Base-by-base conservation (phyloP, 2,113 vertebrate genomes). In the Tetraodon nigroviridis region DNA sequence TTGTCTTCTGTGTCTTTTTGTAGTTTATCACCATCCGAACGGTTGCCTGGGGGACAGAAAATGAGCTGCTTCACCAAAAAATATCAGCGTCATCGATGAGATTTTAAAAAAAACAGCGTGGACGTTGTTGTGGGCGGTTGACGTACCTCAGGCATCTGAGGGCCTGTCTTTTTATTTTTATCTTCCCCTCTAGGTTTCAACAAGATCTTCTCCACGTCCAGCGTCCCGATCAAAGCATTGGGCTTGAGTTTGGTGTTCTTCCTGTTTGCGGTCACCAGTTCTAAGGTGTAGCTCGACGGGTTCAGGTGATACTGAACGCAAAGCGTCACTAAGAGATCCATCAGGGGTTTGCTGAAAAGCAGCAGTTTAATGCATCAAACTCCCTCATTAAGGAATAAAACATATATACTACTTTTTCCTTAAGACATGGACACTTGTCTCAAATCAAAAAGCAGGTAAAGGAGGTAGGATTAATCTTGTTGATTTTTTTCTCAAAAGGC, bases 11-110 rank as follows among this genome's bases (percentile, higher is more conserved):
- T 1, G 93, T 94, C 88, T 89, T 94, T 83, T 87, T 98, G 88
- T 94, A 98, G 86, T 99, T 97, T 84, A 99, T 93, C 60, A 99
- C 92, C 73, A 98, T 91, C 49, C 97, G 93, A 20, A 99, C 93
- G 1, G 94, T 98, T 89, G 95, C 94, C 97, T 99, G 81, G 1
- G 48, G 40, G 56, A 71, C 0, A 78, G 2, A 72, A 41, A 55
- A 62, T 5, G 2, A 20, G 46, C 6, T 45, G 47, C 5, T 46
- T 58, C 42, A n/a, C 19, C 17, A 48, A 17, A 45, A 22, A 18
- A 50, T 27, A 22, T 7, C 0, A 16, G 29, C 54, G 52, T 32
- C 49, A 16, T 15, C 11, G 48, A 40, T 18, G 32, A 1, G 2
- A 7, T 37, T 37, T 37, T 49, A 1, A 1, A 58, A 52, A 1